These are phyloP conservation scores for Hemicentrotus pulcherrimus DNA, from an alignment of 35 echinoderm and acorn worm genomes.

Conservation along the genomic window DNA sequence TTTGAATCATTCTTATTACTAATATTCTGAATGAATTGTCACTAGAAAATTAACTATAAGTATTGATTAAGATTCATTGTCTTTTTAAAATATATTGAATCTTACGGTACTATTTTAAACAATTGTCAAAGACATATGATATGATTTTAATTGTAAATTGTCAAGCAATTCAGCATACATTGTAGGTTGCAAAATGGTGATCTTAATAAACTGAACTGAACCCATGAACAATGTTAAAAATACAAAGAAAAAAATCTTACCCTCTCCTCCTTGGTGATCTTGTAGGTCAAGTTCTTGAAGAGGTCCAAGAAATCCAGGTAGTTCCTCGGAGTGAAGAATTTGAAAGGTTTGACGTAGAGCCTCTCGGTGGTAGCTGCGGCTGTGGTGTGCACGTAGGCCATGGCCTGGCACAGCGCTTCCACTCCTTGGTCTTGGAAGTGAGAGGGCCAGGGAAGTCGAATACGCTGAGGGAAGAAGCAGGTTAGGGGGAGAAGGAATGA, in stretches of 20 bases:
- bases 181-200: no score
- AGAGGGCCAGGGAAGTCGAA: slow-evolving; percentile 63
- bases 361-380: slow-evolving; percentile 33
- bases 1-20: no score
- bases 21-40: no score
- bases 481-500: not conserved
- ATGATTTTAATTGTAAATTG: no score
- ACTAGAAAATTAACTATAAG: no score
- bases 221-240: no score
- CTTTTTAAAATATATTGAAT: no score
- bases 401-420: slow-evolving; percentile 70
- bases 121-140: no score
- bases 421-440: slow-evolving; percentile 42
- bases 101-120: no score
- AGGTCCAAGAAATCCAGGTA: slow-evolving; percentile 98
- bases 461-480: slow-evolving; percentile 18
- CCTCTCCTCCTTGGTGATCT: slow-evolving; percentile 84
- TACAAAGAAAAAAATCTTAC: slow-evolving; percentile 49
- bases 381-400: slow-evolving; percentile 87
- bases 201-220: no score
- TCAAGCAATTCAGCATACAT: no score
- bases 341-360: slow-evolving; percentile 53
- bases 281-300: slow-evolving; percentile 85
- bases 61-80: no score
- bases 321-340: slow-evolving; percentile 81